phyloP scores from a whole-genome alignment of 2,888 invertebrate genomes.

The Resseliella maxima region DNA sequence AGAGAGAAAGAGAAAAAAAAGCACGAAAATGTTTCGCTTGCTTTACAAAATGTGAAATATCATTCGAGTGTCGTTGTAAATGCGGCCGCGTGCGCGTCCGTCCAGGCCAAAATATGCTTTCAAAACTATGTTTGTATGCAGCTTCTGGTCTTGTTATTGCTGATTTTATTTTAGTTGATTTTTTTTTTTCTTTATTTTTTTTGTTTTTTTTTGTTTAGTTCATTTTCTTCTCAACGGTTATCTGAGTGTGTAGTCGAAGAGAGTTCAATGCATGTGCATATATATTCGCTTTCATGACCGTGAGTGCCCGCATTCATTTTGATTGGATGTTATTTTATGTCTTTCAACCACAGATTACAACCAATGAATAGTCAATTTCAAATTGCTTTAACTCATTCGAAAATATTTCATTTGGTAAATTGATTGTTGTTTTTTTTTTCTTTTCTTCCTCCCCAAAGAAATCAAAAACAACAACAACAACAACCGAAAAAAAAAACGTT shows the following conservation, averaged over 20 bases:
- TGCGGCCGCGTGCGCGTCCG: not conserved
- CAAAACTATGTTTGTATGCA: constrained; percentile 29
- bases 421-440: not conserved
- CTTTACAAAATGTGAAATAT: not conserved
- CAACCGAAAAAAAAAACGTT: not conserved
- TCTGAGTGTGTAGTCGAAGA: constrained; percentile 24
- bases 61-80: constrained; percentile 44
- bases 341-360: not conserved
- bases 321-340: constrained; percentile 39
- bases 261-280: constrained; percentile 11
- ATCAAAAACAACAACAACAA: too few species aligned
- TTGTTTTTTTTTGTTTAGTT: not conserved
- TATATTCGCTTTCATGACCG: not conserved
- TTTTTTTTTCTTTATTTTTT: not conserved
- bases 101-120: not conserved
- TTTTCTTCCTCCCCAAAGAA: too few species aligned
- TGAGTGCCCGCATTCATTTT: constrained; percentile 42
- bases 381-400: constrained; percentile 1
- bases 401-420: not conserved
- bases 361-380: constrained; percentile 29
- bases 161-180: not conserved
- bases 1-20: not conserved
- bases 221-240: not conserved
- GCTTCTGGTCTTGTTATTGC: not conserved
- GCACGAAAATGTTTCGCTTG: not conserved